Evolutionary conservation across 2,888 invertebrate genomes (phyloP).

Genomic region (Entomobrya multifasciata): DNA sequence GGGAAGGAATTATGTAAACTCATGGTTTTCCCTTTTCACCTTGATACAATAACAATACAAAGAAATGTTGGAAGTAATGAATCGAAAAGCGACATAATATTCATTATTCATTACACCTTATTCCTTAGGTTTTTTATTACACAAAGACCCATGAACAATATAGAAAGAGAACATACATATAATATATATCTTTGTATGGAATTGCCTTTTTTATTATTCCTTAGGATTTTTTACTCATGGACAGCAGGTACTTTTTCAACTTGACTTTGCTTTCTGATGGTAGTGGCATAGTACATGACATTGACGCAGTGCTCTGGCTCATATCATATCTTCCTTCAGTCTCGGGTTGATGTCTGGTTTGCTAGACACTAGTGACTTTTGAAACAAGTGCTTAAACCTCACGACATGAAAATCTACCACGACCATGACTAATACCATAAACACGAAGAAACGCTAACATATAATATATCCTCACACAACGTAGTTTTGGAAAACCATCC

Average conservation of each 20-base stretch:
- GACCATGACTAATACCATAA: conserved; percentile 69
- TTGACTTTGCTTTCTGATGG: background rate
- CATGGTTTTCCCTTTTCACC: background rate
- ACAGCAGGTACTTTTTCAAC: conserved; percentile 15
- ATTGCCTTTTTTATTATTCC: conserved; percentile 7
- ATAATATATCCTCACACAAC: conserved; percentile 8
- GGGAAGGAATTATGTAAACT: background rate
- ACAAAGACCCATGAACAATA: no score
- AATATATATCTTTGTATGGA: conserved; percentile 4
- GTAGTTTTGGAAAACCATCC: conserved; percentile 28
- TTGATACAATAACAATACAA: background rate
- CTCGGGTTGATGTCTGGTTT: background rate
- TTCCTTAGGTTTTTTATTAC: no score
- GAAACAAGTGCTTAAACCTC: background rate
- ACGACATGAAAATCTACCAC: conserved; percentile 56
- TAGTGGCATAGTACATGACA: conserved; percentile 30
- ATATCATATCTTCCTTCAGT: conserved; percentile 23
- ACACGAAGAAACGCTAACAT: conserved; percentile 52
- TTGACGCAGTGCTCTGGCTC: conserved; percentile 38
- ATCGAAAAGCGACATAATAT: background rate
- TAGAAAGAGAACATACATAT: no score
- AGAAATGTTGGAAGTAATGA: no score
- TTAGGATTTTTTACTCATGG: background rate
- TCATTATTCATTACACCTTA: conserved; percentile 15
- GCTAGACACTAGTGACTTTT: no score